Conservation (phyloP, 2,113 vertebrate genomes). For the Hydrolagus affinis region DNA sequence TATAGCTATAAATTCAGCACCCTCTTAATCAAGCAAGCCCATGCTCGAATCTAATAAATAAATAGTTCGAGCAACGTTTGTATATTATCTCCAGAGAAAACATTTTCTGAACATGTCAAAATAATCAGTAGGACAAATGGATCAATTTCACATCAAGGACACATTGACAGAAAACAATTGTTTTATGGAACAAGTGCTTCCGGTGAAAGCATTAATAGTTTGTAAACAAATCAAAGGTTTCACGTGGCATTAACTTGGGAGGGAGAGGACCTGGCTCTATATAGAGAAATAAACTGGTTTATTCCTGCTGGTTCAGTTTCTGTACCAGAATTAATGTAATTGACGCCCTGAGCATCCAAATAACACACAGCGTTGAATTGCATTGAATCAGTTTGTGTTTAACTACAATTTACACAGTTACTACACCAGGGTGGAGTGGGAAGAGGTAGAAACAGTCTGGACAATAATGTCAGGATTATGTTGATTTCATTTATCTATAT, state of each 20-base stretch:
- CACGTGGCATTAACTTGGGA: background rate
- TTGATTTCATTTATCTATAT: too few relatives aligned
- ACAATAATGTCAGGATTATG: too few relatives aligned
- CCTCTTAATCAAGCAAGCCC: background rate
- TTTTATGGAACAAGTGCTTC: background rate
- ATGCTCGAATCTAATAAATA: background rate
- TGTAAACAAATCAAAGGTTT: background rate
- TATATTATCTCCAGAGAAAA: constrained; percentile 9
- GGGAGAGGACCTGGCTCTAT: background rate
- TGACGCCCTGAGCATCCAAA: too few relatives aligned
- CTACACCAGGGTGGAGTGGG: too few relatives aligned
- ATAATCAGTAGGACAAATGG: background rate
- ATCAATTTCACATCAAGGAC: background rate
- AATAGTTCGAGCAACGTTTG: background rate
- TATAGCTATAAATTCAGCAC: background rate
- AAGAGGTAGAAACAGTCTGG: too few relatives aligned
- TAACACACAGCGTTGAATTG: too few relatives aligned
- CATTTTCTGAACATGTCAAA: background rate
- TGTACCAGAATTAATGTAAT: too few relatives aligned
- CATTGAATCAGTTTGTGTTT: too few relatives aligned
- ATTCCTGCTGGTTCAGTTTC: too few relatives aligned
- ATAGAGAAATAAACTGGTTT: too few relatives aligned
- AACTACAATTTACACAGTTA: too few relatives aligned
- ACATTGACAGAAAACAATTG: background rate
- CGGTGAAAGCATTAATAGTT: background rate